phyloP scores from a whole-genome alignment of 2,113 vertebrate genomes.

The Ptilonorhynchus violaceus region DNA sequence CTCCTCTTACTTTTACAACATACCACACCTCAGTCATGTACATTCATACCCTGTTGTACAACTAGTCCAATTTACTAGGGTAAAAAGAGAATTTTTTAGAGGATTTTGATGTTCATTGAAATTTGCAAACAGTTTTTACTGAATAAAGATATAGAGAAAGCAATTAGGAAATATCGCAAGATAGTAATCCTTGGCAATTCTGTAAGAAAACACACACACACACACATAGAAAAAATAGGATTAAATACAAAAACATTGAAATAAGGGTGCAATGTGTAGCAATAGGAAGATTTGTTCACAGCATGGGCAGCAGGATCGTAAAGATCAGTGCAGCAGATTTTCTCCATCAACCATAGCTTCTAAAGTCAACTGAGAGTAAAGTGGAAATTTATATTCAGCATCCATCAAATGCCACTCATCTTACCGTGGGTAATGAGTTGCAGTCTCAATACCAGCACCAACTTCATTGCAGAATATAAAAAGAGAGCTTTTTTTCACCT shows the following conservation, averaged over 20 bases:
- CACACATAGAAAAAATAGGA: no score
- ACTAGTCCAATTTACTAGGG: not conserved
- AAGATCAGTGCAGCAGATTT: not conserved
- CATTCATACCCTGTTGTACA: not conserved
- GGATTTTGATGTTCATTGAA: not conserved
- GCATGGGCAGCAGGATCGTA: not conserved
- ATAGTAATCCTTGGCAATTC: not conserved
- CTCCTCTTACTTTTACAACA: not conserved
- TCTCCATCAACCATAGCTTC: not conserved
- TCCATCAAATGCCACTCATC: not conserved
- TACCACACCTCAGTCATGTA: not conserved
- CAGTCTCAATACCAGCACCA: not conserved
- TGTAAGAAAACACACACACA: not conserved
- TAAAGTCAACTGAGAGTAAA: not conserved
- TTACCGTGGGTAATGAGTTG: not conserved
- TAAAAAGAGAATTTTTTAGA: not conserved
- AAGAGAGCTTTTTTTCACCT: not conserved
- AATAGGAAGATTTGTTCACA: not conserved
- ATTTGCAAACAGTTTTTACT: not conserved
- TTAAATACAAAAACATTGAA: fast-evolving
- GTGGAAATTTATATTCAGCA: not conserved
- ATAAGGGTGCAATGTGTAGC: not conserved
- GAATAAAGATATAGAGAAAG: not conserved
- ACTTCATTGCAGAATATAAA: not conserved
- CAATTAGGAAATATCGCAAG: not conserved